Evolutionary conservation across 2,797 vertebrate genomes (phyloP).

Genomic region (Galago senegalensis): DNA sequence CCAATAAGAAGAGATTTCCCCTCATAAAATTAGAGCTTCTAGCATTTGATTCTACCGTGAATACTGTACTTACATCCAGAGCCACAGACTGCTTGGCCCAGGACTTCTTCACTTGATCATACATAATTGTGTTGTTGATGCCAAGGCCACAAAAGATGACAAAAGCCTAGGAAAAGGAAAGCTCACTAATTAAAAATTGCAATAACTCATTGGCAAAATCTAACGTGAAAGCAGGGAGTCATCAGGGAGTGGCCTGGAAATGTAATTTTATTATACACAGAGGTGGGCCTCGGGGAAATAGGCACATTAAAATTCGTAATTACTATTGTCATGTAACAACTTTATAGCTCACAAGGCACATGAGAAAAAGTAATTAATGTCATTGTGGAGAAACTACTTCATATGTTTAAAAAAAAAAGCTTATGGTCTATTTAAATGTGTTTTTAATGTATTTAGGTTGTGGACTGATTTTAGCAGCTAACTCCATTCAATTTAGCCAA

Average conservation of each 20-base stretch:
- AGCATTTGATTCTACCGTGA: not conserved
- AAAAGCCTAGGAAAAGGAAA: constrained; percentile 93
- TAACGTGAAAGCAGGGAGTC: constrained; percentile 57
- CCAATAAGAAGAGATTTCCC: not conserved
- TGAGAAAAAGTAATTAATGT: constrained; percentile 65
- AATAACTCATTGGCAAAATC: constrained; percentile 66
- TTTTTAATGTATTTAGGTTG: constrained; percentile 68
- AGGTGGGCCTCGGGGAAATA: constrained; percentile 60
- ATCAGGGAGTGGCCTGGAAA: constrained; percentile 56
- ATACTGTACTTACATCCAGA: constrained; percentile 94
- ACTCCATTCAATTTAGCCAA: constrained; percentile 40
- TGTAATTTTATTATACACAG: constrained; percentile 67
- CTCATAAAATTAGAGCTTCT: not conserved
- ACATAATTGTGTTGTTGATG: constrained; percentile 99
- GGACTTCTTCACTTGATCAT: constrained; percentile 99
- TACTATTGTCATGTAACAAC: constrained; percentile 70
- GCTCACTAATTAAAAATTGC: constrained; percentile 63
- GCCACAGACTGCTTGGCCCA: constrained; percentile 99
- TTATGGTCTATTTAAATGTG: not conserved
- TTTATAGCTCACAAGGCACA: constrained; percentile 59
- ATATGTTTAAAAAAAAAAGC: constrained; percentile 42
- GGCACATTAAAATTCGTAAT: constrained; percentile 76
- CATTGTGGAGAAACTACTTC: constrained; percentile 44
- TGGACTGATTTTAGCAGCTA: constrained; percentile 46
- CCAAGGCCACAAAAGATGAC: constrained; percentile 99